A percentile compares a stretch with the other conserved stretches of the same genome.
Evolutionary conservation across 2,888 invertebrate genomes (phyloP).

Genomic region (Drosophila falleni): DNA sequence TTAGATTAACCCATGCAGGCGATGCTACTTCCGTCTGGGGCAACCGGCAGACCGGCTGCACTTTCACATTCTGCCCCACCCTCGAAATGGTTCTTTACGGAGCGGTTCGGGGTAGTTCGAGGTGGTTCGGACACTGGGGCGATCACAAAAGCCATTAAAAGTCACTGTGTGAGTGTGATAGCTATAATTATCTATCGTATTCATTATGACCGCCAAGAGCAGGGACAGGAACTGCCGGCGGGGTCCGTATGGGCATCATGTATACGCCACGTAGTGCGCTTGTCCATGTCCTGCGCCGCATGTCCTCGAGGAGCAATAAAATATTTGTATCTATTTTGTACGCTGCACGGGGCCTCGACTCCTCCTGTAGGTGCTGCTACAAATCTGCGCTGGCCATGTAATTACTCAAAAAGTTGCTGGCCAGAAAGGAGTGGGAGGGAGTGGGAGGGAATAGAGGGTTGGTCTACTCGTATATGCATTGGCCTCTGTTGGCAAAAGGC

Average conservation of each 20-base stretch:
- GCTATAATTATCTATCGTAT: slow-evolving; percentile 77
- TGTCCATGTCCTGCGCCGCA: slow-evolving; percentile 46
- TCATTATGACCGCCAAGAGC: slow-evolving; percentile 61
- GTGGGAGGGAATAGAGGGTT: background rate
- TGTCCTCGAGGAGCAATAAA: slow-evolving; percentile 82
- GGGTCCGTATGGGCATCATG: slow-evolving; percentile 38
- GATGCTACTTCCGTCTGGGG: slow-evolving; percentile 39
- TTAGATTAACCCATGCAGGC: slow-evolving; percentile 74
- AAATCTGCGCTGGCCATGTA: slow-evolving; percentile 70
- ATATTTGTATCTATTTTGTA: slow-evolving; percentile 76
- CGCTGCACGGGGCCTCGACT: slow-evolving; percentile 21
- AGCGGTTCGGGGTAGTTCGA: background rate
- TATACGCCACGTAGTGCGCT: slow-evolving; percentile 48
- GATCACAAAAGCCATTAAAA: slow-evolving; percentile 77
- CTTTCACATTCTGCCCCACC: slow-evolving; percentile 11
- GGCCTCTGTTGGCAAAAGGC: slow-evolving; percentile 58
- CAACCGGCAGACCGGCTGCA: slow-evolving; percentile 30
- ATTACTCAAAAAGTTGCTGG: slow-evolving; percentile 77
- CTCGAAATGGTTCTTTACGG: background rate
- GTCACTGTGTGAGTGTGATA: slow-evolving; percentile 55
- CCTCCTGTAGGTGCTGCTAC: slow-evolving; percentile 49
- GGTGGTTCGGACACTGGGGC: slow-evolving; percentile 11
- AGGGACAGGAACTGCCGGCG: background rate
- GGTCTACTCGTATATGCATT: slow-evolving; percentile 8
- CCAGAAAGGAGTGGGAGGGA: background rate